Evolutionary conservation across 2,797 vertebrate species (phyloP).

Genomic region (Gymnoscopelus microlampas): DNA sequence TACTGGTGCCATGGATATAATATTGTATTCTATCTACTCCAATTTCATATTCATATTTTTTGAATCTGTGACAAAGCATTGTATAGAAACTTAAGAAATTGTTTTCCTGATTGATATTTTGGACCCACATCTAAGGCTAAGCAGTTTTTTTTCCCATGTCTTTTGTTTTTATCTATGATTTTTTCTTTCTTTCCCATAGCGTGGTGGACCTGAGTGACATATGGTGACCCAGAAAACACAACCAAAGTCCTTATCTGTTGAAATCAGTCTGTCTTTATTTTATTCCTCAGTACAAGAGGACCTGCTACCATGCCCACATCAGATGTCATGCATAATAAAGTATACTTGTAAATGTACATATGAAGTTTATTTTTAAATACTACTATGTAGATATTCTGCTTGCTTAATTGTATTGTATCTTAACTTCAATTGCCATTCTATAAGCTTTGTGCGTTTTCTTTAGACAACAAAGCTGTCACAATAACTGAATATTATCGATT

Average conservation of each 20-base stretch:
- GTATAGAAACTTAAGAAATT: background rate
- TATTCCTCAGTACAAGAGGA: slow-evolving; percentile 56
- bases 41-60: background rate
- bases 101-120: background rate
- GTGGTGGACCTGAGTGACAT: slow-evolving; percentile 82
- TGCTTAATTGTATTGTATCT: slow-evolving; percentile 34
- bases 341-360: slow-evolving; percentile 73
- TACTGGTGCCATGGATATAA: background rate
- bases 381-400: slow-evolving; percentile 41
- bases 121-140: background rate
- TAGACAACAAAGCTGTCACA: slow-evolving; percentile 21
- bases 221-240: slow-evolving; percentile 27
- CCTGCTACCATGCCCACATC: slow-evolving; percentile 46
- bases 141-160: too few species aligned
- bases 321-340: slow-evolving; percentile 64
- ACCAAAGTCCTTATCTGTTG: slow-evolving; percentile 59
- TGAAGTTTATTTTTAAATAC: slow-evolving; percentile 47
- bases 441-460: slow-evolving; percentile 14
- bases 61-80: too few species aligned
- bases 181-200: slow-evolving; percentile 62
- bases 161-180: background rate
- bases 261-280: slow-evolving; percentile 50
- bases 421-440: slow-evolving; percentile 22
- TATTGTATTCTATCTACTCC: too few species aligned
- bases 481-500: slow-evolving; percentile 13